Evolutionary conservation across 2,797 vertebrate species (phyloP), one percentile per base, ranked within the genome.

Genomic region (Scomberomorus guttatus): DNA sequence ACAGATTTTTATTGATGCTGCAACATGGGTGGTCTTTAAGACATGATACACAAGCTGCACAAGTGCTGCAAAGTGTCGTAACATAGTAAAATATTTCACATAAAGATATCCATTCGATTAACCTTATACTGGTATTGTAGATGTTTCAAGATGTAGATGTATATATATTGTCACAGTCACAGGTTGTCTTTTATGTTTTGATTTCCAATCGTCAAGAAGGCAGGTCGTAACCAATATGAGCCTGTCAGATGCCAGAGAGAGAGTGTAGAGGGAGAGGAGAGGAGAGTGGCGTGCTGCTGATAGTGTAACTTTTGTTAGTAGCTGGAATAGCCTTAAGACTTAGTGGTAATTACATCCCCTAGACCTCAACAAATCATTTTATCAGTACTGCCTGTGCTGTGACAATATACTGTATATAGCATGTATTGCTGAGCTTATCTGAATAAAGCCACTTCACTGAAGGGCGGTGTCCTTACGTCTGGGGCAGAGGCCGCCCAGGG

Each of bases 401-500:
- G 44, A 46, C 5, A 46, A 46, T n/a, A n/a, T 50, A 20, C 18
- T 50, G 7, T 50, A 50, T 50, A 50, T 50, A 48, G 2, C 1
- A 27, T 57, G 5, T 20, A 20, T 7, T 9, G 22, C 3, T 39
- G 18, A 48, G 18, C 14, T 25, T 15, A 39, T 25, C 2, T 15
- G 57, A 79, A 27, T 5, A 63, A 74, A 69, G 20, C 2, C 1
- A 50, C 54, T 18, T 32, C 14, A 27, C 12, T n/a, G 46, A 3
- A 48, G 13, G 0, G 4, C 5, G 18, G 3, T 25, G 59, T 54
- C 50, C 95, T 95, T 94, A 98, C 98, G 93, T 94, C 95, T 97
- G 37, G 98, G 97, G 90, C 98, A 99, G 91, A 99, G 96, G 51
- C 98, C 98, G 9, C 98, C 98, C 18, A 98, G 95, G 59, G 96